Percentiles rank a stretch among this genome's conserved stretches.
Evolutionary conservation across 2,797 vertebrate genomes (phyloP).

Genomic region (Neosilurus hyrtlii): DNA sequence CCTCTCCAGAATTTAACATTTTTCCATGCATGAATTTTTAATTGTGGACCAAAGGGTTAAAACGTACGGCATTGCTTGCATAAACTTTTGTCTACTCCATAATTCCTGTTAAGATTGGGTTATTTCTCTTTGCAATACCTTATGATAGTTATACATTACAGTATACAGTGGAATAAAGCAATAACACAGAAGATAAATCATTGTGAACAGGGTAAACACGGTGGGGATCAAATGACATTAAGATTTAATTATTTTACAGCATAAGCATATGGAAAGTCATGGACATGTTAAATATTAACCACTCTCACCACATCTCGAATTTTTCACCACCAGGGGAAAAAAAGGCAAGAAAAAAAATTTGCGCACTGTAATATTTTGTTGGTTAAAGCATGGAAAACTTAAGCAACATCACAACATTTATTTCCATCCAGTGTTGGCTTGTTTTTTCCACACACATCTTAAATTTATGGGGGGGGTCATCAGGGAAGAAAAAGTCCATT

Average conservation of each 20-base stretch:
- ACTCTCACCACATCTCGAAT: neutral
- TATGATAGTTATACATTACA: neutral
- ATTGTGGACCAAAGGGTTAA: conserved; percentile 18
- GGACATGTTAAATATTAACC: too few species aligned
- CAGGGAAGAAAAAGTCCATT: too few species aligned
- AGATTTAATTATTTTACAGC: neutral
- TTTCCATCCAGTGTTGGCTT: too few species aligned
- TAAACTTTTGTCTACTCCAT: conserved; percentile 16
- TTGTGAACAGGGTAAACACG: neutral
- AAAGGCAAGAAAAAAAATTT: too few species aligned
- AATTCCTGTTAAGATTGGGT: neutral
- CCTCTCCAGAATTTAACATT: conserved; percentile 24
- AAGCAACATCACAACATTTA: too few species aligned
- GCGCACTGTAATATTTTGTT: too few species aligned
- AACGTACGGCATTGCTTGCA: conserved; percentile 8
- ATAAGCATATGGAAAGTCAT: too few species aligned
- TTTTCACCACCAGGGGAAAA: too few species aligned
- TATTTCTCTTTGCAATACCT: neutral
- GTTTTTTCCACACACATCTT: too few species aligned
- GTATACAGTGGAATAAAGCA: neutral
- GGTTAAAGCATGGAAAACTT: too few species aligned
- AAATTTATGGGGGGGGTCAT: too few species aligned
- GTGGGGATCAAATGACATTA: neutral
- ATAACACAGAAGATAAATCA: neutral
- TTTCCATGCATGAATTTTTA: conserved; percentile 52